Conservation (phyloP, 2,797 vertebrate species). For the Chaenodraco wilsoni region DNA sequence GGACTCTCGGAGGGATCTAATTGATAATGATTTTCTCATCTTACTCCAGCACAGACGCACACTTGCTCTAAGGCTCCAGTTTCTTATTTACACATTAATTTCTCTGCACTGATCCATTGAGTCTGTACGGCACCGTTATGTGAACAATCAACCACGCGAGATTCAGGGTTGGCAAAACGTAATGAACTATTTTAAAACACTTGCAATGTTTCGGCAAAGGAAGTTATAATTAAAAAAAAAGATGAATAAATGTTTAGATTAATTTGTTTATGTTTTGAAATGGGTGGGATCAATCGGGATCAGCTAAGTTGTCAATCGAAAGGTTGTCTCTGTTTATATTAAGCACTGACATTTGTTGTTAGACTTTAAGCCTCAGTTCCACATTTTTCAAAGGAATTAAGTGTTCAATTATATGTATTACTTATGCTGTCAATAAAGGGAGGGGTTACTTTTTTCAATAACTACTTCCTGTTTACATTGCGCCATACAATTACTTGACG, state of each 20-base stretch:
- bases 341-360: neutral
- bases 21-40: slow-evolving; percentile 1
- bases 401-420: neutral
- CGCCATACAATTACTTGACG: neutral
- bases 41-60: neutral
- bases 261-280: too few relatives aligned
- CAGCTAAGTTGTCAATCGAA: too few relatives aligned
- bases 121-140: neutral
- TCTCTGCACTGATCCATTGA: neutral
- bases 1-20: neutral
- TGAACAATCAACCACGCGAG: too few relatives aligned
- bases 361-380: too few relatives aligned
- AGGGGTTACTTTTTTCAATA: neutral
- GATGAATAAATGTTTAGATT: too few relatives aligned
- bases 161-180: too few relatives aligned
- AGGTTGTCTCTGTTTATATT: neutral
- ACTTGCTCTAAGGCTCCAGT: neutral
- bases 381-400: neutral
- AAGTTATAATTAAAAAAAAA: too few relatives aligned
- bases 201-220: too few relatives aligned
- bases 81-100: neutral
- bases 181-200: too few relatives aligned
- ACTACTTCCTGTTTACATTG: neutral
- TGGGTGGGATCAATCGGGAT: too few relatives aligned
- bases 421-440: neutral